These are phyloP conservation scores for Echiichthys vipera DNA, from an alignment of 2,797 vertebrate genomes.

Conservation along the genomic window DNA sequence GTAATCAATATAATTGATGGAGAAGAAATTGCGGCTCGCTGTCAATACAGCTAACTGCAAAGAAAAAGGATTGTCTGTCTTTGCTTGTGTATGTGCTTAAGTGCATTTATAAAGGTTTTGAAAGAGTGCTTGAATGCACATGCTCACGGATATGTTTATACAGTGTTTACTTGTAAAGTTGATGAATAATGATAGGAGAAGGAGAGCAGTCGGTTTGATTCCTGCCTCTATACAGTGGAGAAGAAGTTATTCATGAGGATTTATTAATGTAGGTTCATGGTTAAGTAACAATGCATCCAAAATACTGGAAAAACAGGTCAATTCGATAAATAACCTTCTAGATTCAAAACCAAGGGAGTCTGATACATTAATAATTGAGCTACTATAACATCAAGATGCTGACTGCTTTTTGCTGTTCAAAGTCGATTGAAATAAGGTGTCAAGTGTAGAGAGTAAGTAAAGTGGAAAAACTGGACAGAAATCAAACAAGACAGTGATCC, in stretches of 20 bases:
- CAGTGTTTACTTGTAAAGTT: slow-evolving; percentile 16
- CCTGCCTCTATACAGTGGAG: slow-evolving; percentile 9
- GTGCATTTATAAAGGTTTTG: slow-evolving; percentile 39
- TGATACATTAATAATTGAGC: slow-evolving; percentile 7
- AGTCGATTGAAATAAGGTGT: neutral
- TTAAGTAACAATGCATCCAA: slow-evolving; percentile 12
- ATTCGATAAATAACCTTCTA: slow-evolving; percentile 25
- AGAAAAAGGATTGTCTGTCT: slow-evolving; percentile 40
- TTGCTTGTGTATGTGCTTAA: slow-evolving; percentile 3
- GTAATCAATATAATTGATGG: slow-evolving; percentile 86
- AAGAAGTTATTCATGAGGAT: slow-evolving; percentile 58
- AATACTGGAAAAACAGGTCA: neutral
- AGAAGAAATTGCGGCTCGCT: slow-evolving; percentile 68
- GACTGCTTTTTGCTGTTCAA: neutral
- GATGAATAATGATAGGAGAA: slow-evolving; percentile 43
- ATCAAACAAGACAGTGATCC: slow-evolving; percentile 34
- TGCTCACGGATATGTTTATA: slow-evolving; percentile 6
- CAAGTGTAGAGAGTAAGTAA: slow-evolving; percentile 20
- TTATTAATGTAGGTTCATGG: slow-evolving; percentile 29
- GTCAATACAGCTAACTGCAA: slow-evolving; percentile 75
- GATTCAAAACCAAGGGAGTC: slow-evolving; percentile 22
- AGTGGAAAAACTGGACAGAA: slow-evolving; percentile 28
- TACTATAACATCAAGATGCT: neutral
- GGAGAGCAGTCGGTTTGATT: neutral
- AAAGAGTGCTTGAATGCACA: slow-evolving; percentile 22